Base-by-base conservation (phyloP, 2,113 vertebrate species). In the Casuarius casuarius region DNA sequence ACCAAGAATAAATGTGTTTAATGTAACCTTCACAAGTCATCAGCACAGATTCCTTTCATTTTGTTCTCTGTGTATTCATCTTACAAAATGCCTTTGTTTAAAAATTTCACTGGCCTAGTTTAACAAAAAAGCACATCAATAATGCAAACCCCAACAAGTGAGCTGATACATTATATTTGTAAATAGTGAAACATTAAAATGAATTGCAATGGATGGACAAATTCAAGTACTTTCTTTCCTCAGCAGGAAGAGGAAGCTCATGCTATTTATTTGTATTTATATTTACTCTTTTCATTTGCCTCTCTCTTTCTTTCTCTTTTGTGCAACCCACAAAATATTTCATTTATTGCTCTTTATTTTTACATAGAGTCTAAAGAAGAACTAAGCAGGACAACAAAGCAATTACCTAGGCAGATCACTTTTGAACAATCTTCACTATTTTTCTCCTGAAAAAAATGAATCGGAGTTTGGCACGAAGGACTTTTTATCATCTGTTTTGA, bases 91-190 rank as follows among this genome's bases (percentile, higher is more conserved):
- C 13, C 31, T 95, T 93, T 92, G 49, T 91, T 82, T 90, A 95
- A 82, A 52, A 85, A 84, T 96, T 79, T 78, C 52, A 59, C 91
- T 96, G 48, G 75, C 66, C 67, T 91, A 76, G 85, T 95, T 95
- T 89, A 91, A 91, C 62, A 94, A 95, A 90, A 87, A 91, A 82
- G 5, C 49, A 56, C 88, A 95, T 95, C 76, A 94, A 78, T 95
- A 95, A 91, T 94, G 61, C 67, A 93, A 96, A 67, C 16, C 13
- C 13, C 35, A 84, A 25, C 23, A 89, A 93, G 22, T 26, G 23
- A 67, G 19, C 7, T 68, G 16, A 54, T 74, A 58, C 0, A 7
- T 68, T 46, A 26, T 84, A 56, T 95, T 95, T 86, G 49, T 81
- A 97, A 94, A 86, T 56, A 76, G 44, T 59, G 22, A 31, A 63